Evolutionary conservation across 2,797 vertebrate species (phyloP).

Genomic region (Poecilia wingei): DNA sequence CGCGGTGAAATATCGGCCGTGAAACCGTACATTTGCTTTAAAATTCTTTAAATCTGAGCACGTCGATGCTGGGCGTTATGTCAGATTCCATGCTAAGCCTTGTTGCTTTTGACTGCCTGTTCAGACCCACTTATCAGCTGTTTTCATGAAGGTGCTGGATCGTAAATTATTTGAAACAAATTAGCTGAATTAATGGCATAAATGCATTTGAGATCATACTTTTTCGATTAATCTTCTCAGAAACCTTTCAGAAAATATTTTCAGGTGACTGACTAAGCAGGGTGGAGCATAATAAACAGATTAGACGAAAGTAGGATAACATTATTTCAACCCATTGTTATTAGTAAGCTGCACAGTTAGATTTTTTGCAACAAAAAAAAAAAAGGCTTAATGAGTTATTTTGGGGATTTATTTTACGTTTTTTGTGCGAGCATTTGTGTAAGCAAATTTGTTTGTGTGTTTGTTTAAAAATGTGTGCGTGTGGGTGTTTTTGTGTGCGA

Average conservation of each 20-base stretch:
- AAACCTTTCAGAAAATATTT: slow-evolving; percentile 20
- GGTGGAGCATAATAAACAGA: slow-evolving; percentile 18
- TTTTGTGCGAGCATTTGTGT: slow-evolving; percentile 11
- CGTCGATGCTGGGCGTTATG: slow-evolving; percentile 37
- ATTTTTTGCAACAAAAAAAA: slow-evolving; percentile 28
- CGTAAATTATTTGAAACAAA: slow-evolving; percentile 61
- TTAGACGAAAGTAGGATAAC: neutral
- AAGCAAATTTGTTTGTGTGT: slow-evolving; percentile 28
- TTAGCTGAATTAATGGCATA: slow-evolving; percentile 51
- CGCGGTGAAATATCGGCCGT: slow-evolving; percentile 51
- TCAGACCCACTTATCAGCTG: slow-evolving; percentile 55
- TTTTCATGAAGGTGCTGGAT: slow-evolving; percentile 65
- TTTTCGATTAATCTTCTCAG: slow-evolving; percentile 38
- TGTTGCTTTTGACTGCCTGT: slow-evolving; percentile 45
- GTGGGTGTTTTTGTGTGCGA: slow-evolving; percentile 6
- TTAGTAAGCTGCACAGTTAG: slow-evolving; percentile 12
- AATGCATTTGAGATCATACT: slow-evolving; percentile 43
- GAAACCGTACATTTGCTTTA: slow-evolving; percentile 48
- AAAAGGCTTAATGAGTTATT: slow-evolving; percentile 19
- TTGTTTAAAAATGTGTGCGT: slow-evolving; percentile 23
- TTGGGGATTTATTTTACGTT: slow-evolving; percentile 27
- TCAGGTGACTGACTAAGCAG: slow-evolving; percentile 21
- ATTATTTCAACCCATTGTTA: slow-evolving; percentile 14
- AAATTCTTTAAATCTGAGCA: slow-evolving; percentile 62
- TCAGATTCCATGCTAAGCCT: slow-evolving; percentile 41